Percentiles rank a stretch among this genome's conserved stretches.
phyloP scores from a whole-genome alignment of 2,113 vertebrate genomes.

The Cephalophus harveyi region DNA sequence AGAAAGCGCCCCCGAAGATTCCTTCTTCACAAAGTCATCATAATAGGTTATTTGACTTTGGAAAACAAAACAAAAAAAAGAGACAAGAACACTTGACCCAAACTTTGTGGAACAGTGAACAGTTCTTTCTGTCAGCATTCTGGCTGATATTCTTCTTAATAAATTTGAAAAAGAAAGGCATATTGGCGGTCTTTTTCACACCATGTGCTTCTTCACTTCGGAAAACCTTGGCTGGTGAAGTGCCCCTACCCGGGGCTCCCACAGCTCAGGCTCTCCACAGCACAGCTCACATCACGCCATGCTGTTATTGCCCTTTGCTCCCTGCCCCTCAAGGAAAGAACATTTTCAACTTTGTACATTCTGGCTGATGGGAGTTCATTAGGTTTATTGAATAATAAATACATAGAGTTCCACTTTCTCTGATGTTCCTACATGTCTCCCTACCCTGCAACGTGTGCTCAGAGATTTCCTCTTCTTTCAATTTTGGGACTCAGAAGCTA shows the following conservation, averaged over 20 bases:
- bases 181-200: not conserved
- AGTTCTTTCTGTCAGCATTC: not conserved
- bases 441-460: fast-evolving
- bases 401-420: not conserved
- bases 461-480: not conserved
- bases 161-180: not conserved
- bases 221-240: not conserved
- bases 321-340: not conserved
- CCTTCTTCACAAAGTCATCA: not conserved
- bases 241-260: not conserved
- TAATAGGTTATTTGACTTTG: not conserved
- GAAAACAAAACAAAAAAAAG: not conserved
- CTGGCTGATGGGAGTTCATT: not conserved
- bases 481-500: not conserved
- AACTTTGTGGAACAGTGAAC: not conserved
- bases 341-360: not conserved
- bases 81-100: not conserved
- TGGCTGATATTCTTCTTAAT: not conserved
- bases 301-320: not conserved
- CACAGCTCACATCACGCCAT: fast-evolving
- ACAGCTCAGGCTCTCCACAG: not conserved
- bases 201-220: not conserved
- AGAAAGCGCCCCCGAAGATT: not conserved
- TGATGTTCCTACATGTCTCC: not conserved
- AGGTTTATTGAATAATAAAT: not conserved